Evolutionary conservation across 2,888 invertebrate species (phyloP).

Genomic region (Listrodromus nycthemerus): DNA sequence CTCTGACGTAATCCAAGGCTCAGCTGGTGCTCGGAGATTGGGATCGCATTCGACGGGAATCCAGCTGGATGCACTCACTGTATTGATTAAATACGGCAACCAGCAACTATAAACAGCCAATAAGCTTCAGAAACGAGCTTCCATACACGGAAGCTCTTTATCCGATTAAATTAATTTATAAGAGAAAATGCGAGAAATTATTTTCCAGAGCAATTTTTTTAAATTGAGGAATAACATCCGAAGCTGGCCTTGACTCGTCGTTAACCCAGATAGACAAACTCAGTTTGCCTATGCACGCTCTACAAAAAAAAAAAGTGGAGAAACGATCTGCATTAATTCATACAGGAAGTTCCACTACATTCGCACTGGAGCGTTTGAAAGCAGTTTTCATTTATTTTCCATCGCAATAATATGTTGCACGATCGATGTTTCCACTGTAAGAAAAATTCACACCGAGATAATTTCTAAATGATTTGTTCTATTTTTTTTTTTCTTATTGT

Average conservation of each 20-base stretch:
- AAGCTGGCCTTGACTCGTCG: constrained; percentile 75
- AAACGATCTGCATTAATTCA: neutral
- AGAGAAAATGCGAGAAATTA: neutral
- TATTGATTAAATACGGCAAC: neutral
- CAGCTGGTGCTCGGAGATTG: constrained; percentile 27
- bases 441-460: neutral
- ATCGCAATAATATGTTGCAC: neutral
- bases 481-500: neutral
- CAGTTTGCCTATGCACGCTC: constrained; percentile 29
- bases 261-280: constrained; percentile 76
- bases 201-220: neutral
- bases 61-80: neutral
- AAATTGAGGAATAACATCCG: constrained; percentile 68
- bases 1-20: constrained; percentile 60
- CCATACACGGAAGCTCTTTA: neutral
- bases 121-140: neutral
- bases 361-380: neutral
- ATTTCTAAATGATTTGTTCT: too few relatives aligned
- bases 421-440: neutral
- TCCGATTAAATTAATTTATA: neutral
- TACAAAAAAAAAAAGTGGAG: constrained; percentile 35
- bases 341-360: neutral
- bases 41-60: constrained; percentile 16
- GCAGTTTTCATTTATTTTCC: neutral
- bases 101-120: neutral